A percentile compares a stretch with the other conserved stretches of the same genome.
Conservation (phyloP, 92 coral and sea anemone species). For the Paramuricea clavata region DNA sequence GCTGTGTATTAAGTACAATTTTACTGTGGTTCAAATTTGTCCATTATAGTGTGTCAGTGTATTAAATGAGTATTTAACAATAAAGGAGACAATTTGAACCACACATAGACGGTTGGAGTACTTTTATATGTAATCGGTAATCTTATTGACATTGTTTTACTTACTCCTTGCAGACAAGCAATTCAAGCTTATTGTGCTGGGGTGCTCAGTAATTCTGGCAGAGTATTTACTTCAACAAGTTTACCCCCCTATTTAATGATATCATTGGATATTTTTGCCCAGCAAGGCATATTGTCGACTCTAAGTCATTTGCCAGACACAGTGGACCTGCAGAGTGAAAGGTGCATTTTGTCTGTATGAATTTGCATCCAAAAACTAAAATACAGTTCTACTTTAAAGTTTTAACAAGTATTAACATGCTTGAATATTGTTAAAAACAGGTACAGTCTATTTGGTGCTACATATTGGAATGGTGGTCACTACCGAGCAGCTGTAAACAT, state of each 20-base stretch:
- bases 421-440: not conserved
- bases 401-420: not conserved
- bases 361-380: not conserved
- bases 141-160: not conserved
- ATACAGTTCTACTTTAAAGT: too few relatives aligned
- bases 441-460: not conserved
- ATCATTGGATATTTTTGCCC: conserved; percentile 53
- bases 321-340: conserved; percentile 35
- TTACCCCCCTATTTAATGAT: conserved; percentile 5
- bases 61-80: too few relatives aligned
- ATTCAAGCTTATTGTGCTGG: conserved; percentile 4
- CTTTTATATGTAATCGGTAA: not conserved
- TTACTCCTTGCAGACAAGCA: not conserved
- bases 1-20: not conserved
- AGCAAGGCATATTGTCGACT: conserved; percentile 41
- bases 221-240: too few relatives aligned
- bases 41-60: too few relatives aligned
- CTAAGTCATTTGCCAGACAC: conserved; percentile 23
- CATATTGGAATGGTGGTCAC: conserved; percentile 15
- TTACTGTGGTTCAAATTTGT: not conserved
- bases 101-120: too few relatives aligned
- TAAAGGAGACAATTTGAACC: too few relatives aligned
- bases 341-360: conserved; percentile 5
- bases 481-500: not conserved
- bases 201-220: not conserved